Evolutionary conservation across 1,140 invertebrate species (phyloP).

Genomic region (Trachelipus rathkii): DNA sequence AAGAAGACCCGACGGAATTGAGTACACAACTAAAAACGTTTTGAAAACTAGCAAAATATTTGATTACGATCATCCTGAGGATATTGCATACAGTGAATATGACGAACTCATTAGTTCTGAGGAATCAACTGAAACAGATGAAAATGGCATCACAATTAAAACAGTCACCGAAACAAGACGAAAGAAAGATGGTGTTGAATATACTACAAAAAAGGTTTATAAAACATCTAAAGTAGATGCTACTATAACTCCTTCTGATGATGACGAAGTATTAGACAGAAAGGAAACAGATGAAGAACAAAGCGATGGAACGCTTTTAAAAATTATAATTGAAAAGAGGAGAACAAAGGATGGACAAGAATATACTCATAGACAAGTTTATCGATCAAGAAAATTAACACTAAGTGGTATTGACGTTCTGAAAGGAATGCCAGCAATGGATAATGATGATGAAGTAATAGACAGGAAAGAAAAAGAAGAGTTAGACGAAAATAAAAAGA

Average conservation of each 20-base stretch:
- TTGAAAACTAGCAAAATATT: conserved; percentile 44
- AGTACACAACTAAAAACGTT: conserved; percentile 43
- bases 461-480: conserved; percentile 40
- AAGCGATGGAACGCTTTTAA: conserved; percentile 34
- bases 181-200: conserved; percentile 37
- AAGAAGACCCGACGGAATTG: conserved; percentile 40
- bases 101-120: conserved; percentile 35
- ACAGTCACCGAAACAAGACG: conserved; percentile 43
- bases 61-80: conserved; percentile 44
- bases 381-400: conserved; percentile 39
- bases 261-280: conserved; percentile 42
- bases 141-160: conserved; percentile 37
- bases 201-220: conserved; percentile 44
- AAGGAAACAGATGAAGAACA: conserved; percentile 40
- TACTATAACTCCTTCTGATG: conserved; percentile 40
- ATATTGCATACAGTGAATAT: conserved; percentile 39
- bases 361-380: conserved; percentile 44
- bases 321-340: conserved; percentile 37
- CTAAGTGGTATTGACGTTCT: conserved; percentile 39
- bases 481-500: conserved; percentile 32
- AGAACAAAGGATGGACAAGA: conserved; percentile 38
- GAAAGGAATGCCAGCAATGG: conserved; percentile 37
- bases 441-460: conserved; percentile 43
- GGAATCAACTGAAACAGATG: conserved; percentile 41
- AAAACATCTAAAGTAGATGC: conserved; percentile 41